Base-by-base conservation (phyloP, 2,888 invertebrate genomes). In the Unio delphinus region DNA sequence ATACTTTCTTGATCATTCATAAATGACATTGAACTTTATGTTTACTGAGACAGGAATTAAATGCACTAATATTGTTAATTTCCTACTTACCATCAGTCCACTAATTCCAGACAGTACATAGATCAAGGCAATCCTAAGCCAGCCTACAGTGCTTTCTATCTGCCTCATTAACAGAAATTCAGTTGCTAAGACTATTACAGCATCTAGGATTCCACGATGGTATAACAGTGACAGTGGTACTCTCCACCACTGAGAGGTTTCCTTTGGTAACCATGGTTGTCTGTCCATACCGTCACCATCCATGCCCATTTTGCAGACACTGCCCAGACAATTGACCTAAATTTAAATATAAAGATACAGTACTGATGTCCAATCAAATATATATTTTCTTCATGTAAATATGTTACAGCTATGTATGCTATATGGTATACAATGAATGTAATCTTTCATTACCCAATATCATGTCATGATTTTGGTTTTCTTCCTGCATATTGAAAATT, bases 221-320 rank as follows among this genome's bases (percentile, higher is more conserved):
- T 80, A 81, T 20, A 84, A 55, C 8, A 82, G 67, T 11, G 80
- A 73, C 11, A 85, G 64, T 15, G 80, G 74, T 4, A 83, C 68
- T 34, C 87, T 78, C 86, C 86, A 86, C 80, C 82, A 84, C 70
- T 86, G 87, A 65, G 73, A 68, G 11, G 79, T 78, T 18, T 64
- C 30, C 4, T 55, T 64, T 0, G 82, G 73, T 26, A 83, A 67
- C 83, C 84, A 85, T 1, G 83, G 82, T 15, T 68, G 73, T 45
- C 45, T 45, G 26, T 72, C 71, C 8, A 67, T 18, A 26, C 75
- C 65, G 3, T 76, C 7, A 15, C 56, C 57, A 8, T 80, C 34
- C 4, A 56, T 65, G 18, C 80, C 78, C 23, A 78, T 62, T 6
- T 67, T 67, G 66, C 86, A 86, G 11, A 80, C 59, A 11, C 72